phyloP scores from a whole-genome alignment of 2,888 invertebrate genomes.

The Cheilosia soror region DNA sequence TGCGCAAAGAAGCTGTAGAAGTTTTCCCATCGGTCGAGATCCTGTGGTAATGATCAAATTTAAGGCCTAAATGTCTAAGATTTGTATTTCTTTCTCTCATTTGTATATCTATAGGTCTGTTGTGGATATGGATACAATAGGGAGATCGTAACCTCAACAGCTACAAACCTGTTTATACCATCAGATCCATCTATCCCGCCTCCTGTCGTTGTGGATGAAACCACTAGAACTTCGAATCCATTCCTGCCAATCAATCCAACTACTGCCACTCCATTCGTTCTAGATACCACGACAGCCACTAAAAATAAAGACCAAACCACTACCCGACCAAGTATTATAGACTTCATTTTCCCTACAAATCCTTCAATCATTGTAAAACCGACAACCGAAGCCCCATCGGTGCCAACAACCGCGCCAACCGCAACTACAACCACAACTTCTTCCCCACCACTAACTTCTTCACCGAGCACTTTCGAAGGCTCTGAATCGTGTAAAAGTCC shows the following conservation, averaged over 20 bases:
- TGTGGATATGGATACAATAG: not conserved
- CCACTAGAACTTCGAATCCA: not conserved
- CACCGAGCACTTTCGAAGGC: not conserved
- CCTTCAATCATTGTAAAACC: not conserved
- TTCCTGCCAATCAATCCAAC: not conserved
- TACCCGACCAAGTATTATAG: not conserved
- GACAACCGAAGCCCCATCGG: not conserved
- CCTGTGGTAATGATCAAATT: not conserved
- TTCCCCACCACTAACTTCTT: not conserved
- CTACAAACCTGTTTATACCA: not conserved
- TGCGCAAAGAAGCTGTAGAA: not conserved
- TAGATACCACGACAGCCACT: too few relatives aligned
- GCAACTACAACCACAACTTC: not conserved
- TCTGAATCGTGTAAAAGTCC: slow-evolving; percentile 77
- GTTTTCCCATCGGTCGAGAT: not conserved
- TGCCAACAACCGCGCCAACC: not conserved
- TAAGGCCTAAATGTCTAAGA: not conserved
- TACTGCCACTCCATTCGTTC: not conserved
- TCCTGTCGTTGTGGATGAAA: too few relatives aligned
- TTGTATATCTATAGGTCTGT: not conserved
- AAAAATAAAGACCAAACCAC: not conserved
- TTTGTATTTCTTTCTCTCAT: not conserved
- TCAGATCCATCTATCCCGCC: not conserved
- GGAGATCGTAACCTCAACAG: not conserved
- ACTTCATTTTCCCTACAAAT: not conserved